These are phyloP conservation scores for Zootermopsis nevadensis DNA, from an alignment of 2,888 invertebrate species.

Conservation along the genomic window DNA sequence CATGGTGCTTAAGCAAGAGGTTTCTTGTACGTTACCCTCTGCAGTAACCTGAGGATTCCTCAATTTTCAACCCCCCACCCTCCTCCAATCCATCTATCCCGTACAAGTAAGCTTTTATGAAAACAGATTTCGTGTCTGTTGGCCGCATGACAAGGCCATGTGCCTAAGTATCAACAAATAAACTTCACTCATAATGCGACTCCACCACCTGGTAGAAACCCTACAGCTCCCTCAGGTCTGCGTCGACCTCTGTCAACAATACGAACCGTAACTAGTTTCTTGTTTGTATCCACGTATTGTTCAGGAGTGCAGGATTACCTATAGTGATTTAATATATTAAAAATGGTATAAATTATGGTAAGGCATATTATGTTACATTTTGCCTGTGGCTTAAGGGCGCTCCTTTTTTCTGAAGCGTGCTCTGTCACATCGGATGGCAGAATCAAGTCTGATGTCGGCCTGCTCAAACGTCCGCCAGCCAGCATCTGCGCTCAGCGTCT, in stretches of 20 bases:
- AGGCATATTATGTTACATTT: background rate
- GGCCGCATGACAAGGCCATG: background rate
- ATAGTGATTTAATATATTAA: constrained; percentile 6
- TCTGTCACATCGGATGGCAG: constrained; percentile 45
- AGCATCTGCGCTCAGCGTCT: background rate
- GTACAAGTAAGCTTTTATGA: no score
- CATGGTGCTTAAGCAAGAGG: no score
- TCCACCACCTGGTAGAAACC: background rate
- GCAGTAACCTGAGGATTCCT: no score
- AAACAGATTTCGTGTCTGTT: no score
- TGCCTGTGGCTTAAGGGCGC: background rate
- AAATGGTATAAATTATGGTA: background rate
- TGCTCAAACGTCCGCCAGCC: constrained; percentile 18
- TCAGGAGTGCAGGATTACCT: background rate
- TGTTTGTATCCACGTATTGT: constrained; percentile 9
- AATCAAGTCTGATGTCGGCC: constrained; percentile 42
- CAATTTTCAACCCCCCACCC: no score
- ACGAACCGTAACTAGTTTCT: background rate
- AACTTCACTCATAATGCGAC: background rate
- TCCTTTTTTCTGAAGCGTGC: background rate
- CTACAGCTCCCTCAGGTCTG: background rate
- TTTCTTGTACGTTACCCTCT: no score
- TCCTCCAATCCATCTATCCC: no score
- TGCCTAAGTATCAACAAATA: constrained; percentile 1
- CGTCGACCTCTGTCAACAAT: background rate